Conservation (phyloP, 1,140 invertebrate species). For the Venturia canescens region DNA sequence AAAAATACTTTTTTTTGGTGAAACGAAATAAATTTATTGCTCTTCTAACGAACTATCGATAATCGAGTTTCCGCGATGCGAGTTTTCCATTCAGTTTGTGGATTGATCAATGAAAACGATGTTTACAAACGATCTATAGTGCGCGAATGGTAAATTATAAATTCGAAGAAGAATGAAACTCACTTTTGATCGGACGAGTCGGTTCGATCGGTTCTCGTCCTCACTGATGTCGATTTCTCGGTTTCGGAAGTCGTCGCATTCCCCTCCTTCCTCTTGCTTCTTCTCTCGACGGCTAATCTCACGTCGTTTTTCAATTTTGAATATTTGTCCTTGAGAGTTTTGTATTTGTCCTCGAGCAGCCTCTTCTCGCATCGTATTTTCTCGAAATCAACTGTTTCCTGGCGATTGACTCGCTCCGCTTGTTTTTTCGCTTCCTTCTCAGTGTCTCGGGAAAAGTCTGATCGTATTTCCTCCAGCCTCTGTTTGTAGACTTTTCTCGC, state of each 20-base stretch:
- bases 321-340: conserved; percentile 89
- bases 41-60: too few species aligned
- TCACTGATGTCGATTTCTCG: conserved; percentile 80
- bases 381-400: conserved; percentile 79
- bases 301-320: conserved; percentile 87
- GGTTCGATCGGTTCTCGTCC: conserved; percentile 71
- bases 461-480: conserved; percentile 80
- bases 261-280: conserved; percentile 78
- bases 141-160: not conserved
- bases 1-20: too few species aligned
- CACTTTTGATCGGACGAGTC: conserved; percentile 74
- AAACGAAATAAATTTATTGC: too few species aligned
- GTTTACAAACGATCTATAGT: not conserved
- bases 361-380: conserved; percentile 85
- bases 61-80: too few species aligned
- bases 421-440: conserved; percentile 75
- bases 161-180: conserved; percentile 58
- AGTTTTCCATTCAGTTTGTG: not conserved
- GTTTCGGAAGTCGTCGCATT: conserved; percentile 84
- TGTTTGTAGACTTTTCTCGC: conserved; percentile 82
- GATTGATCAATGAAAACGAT: not conserved
- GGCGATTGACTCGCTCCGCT: conserved; percentile 69
- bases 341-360: conserved; percentile 86
- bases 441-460: conserved; percentile 80
- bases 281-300: conserved; percentile 80